Evolutionary conservation across 2,113 vertebrate genomes (phyloP).

Genomic region (Camelus bactrianus): DNA sequence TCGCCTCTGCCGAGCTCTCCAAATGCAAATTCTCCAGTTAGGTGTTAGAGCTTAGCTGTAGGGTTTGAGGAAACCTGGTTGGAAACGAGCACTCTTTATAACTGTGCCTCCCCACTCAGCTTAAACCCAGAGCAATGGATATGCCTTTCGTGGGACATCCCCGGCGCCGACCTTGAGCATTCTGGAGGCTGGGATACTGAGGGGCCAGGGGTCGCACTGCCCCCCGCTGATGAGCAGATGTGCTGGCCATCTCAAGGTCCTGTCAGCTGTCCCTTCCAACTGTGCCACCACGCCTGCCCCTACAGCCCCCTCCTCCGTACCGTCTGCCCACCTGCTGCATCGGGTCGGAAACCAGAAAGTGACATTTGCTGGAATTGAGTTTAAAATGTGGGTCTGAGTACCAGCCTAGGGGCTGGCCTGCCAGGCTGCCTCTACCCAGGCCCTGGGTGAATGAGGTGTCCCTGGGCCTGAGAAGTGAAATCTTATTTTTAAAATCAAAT

Average conservation of each 20-base stretch:
- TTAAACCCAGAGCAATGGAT: fast-evolving
- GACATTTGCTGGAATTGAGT: fast-evolving
- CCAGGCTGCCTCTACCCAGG: neutral
- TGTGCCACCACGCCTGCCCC: fast-evolving
- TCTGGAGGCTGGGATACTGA: fast-evolving
- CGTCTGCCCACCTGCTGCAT: fast-evolving
- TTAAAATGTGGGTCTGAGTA: neutral
- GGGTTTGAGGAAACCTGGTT: neutral
- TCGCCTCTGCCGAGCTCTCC: neutral
- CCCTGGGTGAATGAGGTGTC: fast-evolving
- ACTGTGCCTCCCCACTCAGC: fast-evolving
- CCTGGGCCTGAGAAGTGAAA: neutral
- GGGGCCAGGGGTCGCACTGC: neutral
- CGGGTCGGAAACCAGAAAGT: no score
- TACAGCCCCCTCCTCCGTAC: fast-evolving
- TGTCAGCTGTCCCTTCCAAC: neutral
- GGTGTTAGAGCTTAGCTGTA: neutral
- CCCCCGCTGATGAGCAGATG: fast-evolving
- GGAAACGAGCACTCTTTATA: neutral
- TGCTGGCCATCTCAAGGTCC: no score
- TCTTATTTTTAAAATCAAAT: neutral
- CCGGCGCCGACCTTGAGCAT: fast-evolving
- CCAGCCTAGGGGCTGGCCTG: fast-evolving
- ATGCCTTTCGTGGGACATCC: fast-evolving
- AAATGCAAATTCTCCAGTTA: fast-evolving